phyloP scores from a whole-genome alignment of 2,797 vertebrate genomes.

The Selene dorsalis region DNA sequence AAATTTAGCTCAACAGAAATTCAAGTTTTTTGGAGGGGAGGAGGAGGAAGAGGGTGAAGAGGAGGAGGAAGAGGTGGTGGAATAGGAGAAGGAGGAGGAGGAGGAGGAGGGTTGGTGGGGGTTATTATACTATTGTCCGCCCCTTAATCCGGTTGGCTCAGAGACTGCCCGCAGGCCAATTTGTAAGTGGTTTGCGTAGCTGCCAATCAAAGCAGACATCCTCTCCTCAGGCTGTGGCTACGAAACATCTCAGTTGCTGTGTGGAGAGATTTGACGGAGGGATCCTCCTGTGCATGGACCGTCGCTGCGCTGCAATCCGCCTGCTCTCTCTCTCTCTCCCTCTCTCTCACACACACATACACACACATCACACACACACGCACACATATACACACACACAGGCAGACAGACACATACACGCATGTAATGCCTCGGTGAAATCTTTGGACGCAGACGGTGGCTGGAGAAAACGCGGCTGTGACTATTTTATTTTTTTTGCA shows the following conservation, averaged over 20 bases:
- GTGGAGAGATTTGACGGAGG: slow-evolving; percentile 86
- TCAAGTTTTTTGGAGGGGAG: slow-evolving; percentile 70
- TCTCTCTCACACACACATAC: neutral
- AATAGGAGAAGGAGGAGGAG: slow-evolving; percentile 6
- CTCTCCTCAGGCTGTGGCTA: slow-evolving; percentile 81
- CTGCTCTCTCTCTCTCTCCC: slow-evolving; percentile 3
- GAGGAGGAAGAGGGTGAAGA: neutral
- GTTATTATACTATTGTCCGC: slow-evolving; percentile 78
- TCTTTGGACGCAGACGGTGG: slow-evolving; percentile 55
- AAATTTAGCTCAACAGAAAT: slow-evolving; percentile 50
- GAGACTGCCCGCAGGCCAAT: slow-evolving; percentile 73
- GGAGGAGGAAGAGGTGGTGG: slow-evolving; percentile 28
- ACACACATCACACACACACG: neutral
- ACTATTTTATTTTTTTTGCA: slow-evolving; percentile 75
- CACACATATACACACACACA: slow-evolving; percentile 7
- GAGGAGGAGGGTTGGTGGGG: slow-evolving; percentile 3
- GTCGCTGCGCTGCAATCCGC: slow-evolving; percentile 77
- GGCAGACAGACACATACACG: slow-evolving; percentile 34
- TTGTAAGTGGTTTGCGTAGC: slow-evolving; percentile 81
- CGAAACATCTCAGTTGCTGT: slow-evolving; percentile 84
- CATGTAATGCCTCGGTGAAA: slow-evolving; percentile 72
- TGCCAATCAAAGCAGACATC: slow-evolving; percentile 85
- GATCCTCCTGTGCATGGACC: slow-evolving; percentile 79
- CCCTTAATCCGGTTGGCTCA: slow-evolving; percentile 83
- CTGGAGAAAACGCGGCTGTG: slow-evolving; percentile 73